These are phyloP conservation scores for Acleris holmiana DNA, from an alignment of 2,888 invertebrate species.

Conservation along the genomic window DNA sequence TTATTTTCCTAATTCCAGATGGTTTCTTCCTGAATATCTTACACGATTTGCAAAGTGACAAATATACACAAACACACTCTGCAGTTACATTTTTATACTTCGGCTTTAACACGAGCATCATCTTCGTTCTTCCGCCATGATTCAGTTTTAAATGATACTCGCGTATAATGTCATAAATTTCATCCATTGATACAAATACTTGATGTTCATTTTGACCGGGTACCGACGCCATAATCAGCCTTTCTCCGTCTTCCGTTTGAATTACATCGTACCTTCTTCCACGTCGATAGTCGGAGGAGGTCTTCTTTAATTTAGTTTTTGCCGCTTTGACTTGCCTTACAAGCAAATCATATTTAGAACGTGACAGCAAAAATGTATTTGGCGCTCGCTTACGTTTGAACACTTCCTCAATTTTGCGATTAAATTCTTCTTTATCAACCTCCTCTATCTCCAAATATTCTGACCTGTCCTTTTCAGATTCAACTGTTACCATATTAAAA, in stretches of 20 bases:
- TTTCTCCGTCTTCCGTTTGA: constrained; percentile 52
- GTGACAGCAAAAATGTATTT: constrained; percentile 54
- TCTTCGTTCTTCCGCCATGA: constrained; percentile 58
- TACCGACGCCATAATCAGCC: constrained; percentile 46
- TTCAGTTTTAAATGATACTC: constrained; percentile 56
- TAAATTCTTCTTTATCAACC: constrained; percentile 54
- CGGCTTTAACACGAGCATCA: constrained; percentile 56
- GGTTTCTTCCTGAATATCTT: constrained; percentile 38
- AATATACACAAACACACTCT: constrained; percentile 55
- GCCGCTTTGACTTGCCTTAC: constrained; percentile 56
- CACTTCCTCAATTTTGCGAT: constrained; percentile 50
- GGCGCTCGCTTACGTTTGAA: constrained; percentile 46
- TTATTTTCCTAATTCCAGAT: background rate
- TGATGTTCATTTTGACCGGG: constrained; percentile 45
- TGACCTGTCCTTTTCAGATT: constrained; percentile 4
- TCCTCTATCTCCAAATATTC: constrained; percentile 45
- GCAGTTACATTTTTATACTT: constrained; percentile 61
- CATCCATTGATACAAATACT: constrained; percentile 55
- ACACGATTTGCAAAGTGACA: constrained; percentile 56
- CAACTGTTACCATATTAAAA: background rate
- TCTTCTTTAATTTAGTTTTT: constrained; percentile 47
- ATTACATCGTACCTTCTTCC: constrained; percentile 56
- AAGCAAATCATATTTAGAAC: constrained; percentile 50
- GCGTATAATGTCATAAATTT: constrained; percentile 62
- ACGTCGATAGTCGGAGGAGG: constrained; percentile 55